phyloP scores from a whole-genome alignment of 2,888 invertebrate genomes.

The Conops quadrifasciatus region DNA sequence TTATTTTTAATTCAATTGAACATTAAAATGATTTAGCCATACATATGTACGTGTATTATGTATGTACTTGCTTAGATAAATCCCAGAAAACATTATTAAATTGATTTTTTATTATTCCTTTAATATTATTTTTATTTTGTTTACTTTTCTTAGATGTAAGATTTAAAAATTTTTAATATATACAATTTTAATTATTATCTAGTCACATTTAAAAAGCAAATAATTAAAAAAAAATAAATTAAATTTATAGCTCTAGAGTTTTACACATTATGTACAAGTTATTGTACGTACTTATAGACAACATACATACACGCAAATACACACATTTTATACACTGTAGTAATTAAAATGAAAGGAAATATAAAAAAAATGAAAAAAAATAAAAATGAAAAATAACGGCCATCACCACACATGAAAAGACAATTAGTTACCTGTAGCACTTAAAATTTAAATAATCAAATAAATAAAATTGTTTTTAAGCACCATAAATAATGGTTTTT shows the following conservation, averaged over 20 bases:
- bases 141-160: too few species aligned
- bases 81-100: not conserved
- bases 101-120: not conserved
- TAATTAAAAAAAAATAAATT: not conserved
- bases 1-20: not conserved
- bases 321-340: slow-evolving; percentile 32
- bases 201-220: slow-evolving; percentile 15
- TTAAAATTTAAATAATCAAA: slow-evolving; percentile 26
- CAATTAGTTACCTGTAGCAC: slow-evolving; percentile 34
- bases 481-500: slow-evolving; percentile 9
- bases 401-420: slow-evolving; percentile 29
- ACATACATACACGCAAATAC: not conserved
- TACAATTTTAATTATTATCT: slow-evolving; percentile 4
- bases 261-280: slow-evolving; percentile 7
- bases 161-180: too few species aligned
- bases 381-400: not conserved
- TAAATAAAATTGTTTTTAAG: slow-evolving; percentile 12
- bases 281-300: not conserved
- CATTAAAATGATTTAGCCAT: not conserved
- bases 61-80: not conserved
- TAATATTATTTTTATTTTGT: too few species aligned
- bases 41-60: not conserved
- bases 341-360: slow-evolving; percentile 7
- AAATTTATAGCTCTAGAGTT: not conserved
- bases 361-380: slow-evolving; percentile 1